Percentiles rank a stretch among this genome's conserved stretches.
These are phyloP conservation scores for Hyperoodon ampullatus DNA, from an alignment of 2,113 vertebrate genomes.

Conservation along the genomic window DNA sequence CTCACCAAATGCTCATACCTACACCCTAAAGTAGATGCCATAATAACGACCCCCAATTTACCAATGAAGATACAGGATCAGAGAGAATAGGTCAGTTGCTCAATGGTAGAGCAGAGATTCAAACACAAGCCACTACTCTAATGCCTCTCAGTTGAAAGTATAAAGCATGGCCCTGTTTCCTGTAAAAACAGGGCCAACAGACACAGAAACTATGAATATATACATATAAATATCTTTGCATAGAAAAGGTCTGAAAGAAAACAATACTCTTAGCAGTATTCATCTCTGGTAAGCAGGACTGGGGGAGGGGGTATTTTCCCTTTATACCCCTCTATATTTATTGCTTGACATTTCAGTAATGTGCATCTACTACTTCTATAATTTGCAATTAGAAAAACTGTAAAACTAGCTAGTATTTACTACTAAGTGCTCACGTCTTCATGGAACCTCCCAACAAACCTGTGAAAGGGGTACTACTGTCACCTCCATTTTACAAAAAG, in stretches of 20 bases:
- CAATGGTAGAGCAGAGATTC: not conserved
- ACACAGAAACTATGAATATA: not conserved
- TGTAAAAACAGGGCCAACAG: not conserved
- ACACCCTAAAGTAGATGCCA: no score
- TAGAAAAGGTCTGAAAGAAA: not conserved
- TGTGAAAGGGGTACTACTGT: not conserved
- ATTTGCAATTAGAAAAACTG: not conserved
- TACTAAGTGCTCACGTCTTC: not conserved
- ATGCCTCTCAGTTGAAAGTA: not conserved
- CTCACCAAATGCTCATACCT: not conserved
- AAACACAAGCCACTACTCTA: not conserved
- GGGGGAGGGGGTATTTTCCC: not conserved
- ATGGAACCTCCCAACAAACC: not conserved
- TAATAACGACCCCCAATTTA: not conserved
- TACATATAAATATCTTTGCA: not conserved
- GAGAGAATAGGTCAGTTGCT: not conserved
- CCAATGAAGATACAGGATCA: not conserved
- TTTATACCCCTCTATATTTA: not conserved
- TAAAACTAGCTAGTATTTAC: not conserved
- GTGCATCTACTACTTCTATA: not conserved
- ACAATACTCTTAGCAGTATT: not conserved
- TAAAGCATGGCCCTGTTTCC: not conserved
- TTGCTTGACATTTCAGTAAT: not conserved
- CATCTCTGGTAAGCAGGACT: not conserved
- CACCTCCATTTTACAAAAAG: not conserved